These are phyloP conservation scores for Drosophila hydei DNA, from an alignment of 1,140 invertebrate genomes.

Conservation along the genomic window DNA sequence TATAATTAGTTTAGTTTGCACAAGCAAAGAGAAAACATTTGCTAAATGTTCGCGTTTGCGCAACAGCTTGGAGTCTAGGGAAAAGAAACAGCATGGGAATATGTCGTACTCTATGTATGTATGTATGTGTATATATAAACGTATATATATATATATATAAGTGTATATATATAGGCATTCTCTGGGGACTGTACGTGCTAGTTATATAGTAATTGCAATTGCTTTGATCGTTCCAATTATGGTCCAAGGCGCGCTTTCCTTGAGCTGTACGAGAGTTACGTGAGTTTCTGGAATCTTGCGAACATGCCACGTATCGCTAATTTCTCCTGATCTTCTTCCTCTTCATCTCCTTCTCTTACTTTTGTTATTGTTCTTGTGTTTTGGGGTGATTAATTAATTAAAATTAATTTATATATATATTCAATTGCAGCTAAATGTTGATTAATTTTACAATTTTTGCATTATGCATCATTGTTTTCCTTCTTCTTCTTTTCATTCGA, in stretches of 20 bases:
- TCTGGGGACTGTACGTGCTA: conserved; percentile 33
- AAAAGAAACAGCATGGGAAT: not conserved
- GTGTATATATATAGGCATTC: conserved; percentile 2
- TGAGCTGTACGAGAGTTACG: not conserved
- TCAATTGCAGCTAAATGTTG: conserved; percentile 77
- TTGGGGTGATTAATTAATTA: conserved; percentile 20
- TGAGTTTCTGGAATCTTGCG: conserved; percentile 11
- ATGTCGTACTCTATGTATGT: not conserved
- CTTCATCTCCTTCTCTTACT: conserved; percentile 16
- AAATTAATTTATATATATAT: conserved; percentile 58
- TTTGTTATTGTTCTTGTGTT: conserved; percentile 30
- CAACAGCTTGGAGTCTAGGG: not conserved
- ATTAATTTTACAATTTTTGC: conserved; percentile 67
- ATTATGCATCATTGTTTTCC: conserved; percentile 27
- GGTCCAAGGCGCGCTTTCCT: not conserved
- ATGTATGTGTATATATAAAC: no score
- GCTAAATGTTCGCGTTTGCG: conserved; percentile 8
- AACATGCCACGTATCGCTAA: conserved; percentile 12
- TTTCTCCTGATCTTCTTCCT: conserved; percentile 1
- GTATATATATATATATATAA: not conserved
- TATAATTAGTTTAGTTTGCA: conserved; percentile 24
- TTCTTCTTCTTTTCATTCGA: not conserved
- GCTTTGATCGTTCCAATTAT: conserved; percentile 21
- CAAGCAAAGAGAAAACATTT: conserved; percentile 26
- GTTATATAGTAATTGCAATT: conserved; percentile 31